phyloP scores from a whole-genome alignment of 1,140 invertebrate genomes.

The Drosophila micromelanica region DNA sequence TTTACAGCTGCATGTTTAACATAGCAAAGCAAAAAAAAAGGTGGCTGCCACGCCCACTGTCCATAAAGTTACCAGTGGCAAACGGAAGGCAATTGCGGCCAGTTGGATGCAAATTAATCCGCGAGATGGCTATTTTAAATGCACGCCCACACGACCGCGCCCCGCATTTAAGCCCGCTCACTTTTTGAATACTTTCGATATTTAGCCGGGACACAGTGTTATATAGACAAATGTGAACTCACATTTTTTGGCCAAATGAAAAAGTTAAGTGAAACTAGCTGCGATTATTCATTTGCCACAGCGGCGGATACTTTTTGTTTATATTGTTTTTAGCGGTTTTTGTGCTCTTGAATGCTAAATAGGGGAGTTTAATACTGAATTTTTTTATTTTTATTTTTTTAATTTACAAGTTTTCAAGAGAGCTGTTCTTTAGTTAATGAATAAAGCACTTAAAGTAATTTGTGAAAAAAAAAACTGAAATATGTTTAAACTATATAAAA shows the following conservation, averaged over 20 bases:
- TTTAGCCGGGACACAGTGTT: slow-evolving; percentile 33
- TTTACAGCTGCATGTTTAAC: slow-evolving; percentile 2
- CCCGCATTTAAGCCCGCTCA: background rate
- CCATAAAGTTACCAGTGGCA: background rate
- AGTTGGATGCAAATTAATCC: slow-evolving; percentile 39
- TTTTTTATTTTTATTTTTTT: background rate
- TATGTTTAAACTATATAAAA: too few relatives aligned
- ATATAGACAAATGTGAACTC: slow-evolving; percentile 23
- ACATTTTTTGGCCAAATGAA: slow-evolving; percentile 37
- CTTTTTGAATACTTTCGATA: slow-evolving; percentile 19
- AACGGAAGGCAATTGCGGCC: slow-evolving; percentile 22
- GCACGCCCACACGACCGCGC: slow-evolving; percentile 26
- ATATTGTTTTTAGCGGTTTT: background rate
- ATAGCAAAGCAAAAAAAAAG: slow-evolving; percentile 4
- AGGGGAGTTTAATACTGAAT: slow-evolving; percentile 14
- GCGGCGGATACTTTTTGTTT: slow-evolving; percentile 12
- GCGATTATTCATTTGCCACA: slow-evolving; percentile 54
- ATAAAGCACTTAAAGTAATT: too few relatives aligned
- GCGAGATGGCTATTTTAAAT: slow-evolving; percentile 32
- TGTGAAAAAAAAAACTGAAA: too few relatives aligned
- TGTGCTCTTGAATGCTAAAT: slow-evolving; percentile 23
- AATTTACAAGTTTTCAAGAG: background rate
- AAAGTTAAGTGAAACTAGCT: slow-evolving; percentile 43
- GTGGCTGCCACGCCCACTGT: slow-evolving; percentile 8
- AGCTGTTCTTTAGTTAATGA: background rate